phyloP scores from a whole-genome alignment of 2,888 invertebrate species.

The Hedya salicella region DNA sequence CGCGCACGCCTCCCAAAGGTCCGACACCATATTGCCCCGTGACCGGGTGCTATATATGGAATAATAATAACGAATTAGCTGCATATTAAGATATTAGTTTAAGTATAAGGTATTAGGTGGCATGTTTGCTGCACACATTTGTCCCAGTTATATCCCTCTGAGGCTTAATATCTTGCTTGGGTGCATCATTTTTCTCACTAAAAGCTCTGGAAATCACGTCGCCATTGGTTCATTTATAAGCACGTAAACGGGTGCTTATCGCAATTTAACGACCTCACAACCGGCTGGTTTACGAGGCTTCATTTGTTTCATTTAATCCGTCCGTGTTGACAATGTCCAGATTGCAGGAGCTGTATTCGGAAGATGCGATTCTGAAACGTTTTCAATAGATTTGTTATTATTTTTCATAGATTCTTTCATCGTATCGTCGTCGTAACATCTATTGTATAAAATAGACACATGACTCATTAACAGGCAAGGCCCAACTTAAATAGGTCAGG shows the following conservation, averaged over 20 bases:
- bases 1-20: too few relatives aligned
- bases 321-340: slow-evolving; percentile 55
- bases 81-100: too few relatives aligned
- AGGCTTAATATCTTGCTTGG: background rate
- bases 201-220: slow-evolving; percentile 6
- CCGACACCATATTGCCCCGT: too few relatives aligned
- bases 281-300: slow-evolving; percentile 77
- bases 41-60: too few relatives aligned
- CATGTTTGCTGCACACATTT: background rate
- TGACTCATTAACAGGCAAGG: too few relatives aligned
- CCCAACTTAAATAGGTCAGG: too few relatives aligned
- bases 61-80: too few relatives aligned
- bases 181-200: slow-evolving; percentile 32
- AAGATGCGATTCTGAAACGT: background rate
- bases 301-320: slow-evolving; percentile 73
- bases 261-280: slow-evolving; percentile 73
- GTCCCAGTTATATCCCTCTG: background rate
- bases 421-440: too few relatives aligned
- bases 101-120: background rate
- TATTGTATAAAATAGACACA: too few relatives aligned
- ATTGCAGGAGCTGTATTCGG: slow-evolving; percentile 51
- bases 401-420: too few relatives aligned
- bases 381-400: too few relatives aligned
- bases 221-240: slow-evolving; percentile 49
- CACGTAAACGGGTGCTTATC: slow-evolving; percentile 59